Evolutionary conservation across 1,140 invertebrate genomes (phyloP).

Genomic region (Vanessa atalanta): DNA sequence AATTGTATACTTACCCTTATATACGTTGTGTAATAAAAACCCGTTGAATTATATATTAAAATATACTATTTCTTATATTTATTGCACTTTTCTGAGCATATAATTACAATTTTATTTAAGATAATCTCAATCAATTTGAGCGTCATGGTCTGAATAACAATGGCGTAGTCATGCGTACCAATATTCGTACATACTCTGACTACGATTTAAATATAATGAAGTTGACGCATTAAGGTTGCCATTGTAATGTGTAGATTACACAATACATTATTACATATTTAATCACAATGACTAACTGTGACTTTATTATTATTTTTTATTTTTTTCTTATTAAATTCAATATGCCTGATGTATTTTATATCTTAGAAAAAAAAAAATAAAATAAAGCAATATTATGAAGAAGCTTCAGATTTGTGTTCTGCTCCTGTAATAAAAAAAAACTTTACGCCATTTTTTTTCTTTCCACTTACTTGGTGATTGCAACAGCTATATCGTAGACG

Average conservation of each 20-base stretch:
- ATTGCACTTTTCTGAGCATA: not conserved
- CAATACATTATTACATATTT: slow-evolving; percentile 34
- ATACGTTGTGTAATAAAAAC: too few relatives aligned
- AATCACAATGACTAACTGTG: slow-evolving; percentile 6
- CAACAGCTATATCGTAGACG: slow-evolving; percentile 97
- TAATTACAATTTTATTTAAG: slow-evolving; percentile 8
- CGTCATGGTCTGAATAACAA: slow-evolving; percentile 20
- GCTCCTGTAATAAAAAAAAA: not conserved
- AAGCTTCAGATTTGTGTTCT: not conserved
- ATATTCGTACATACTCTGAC: not conserved
- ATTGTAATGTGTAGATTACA: slow-evolving; percentile 30
- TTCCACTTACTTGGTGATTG: slow-evolving; percentile 95
- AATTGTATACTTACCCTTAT: slow-evolving; percentile 49
- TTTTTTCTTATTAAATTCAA: too few relatives aligned
- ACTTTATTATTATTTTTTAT: not conserved
- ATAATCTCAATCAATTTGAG: slow-evolving; percentile 12
- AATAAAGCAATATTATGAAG: not conserved
- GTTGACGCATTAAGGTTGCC: slow-evolving; percentile 17
- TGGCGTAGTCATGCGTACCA: slow-evolving; percentile 1
- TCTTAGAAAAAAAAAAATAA: not conserved
- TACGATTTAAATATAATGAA: slow-evolving; percentile 29
- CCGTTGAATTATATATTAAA: too few relatives aligned
- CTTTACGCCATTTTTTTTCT: not conserved
- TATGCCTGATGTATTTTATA: not conserved
- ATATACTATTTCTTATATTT: not conserved